Conservation (phyloP, 2,113 vertebrate genomes). For the Leucopternis melanops region DNA sequence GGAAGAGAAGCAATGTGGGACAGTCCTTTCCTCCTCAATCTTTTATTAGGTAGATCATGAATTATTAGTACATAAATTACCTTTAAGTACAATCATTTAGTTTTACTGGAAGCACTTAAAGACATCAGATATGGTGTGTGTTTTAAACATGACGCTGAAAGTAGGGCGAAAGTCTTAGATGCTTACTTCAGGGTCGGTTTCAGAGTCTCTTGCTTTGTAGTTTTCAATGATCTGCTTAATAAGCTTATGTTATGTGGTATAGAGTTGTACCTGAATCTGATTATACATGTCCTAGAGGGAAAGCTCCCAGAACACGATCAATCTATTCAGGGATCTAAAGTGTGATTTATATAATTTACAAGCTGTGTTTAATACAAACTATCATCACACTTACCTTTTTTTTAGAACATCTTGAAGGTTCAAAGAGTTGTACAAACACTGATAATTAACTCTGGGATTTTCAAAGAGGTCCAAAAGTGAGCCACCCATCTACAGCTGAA, state of each 20-base stretch:
- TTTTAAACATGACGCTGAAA: neutral
- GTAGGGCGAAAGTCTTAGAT: neutral
- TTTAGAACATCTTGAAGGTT: neutral
- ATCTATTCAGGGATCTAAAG: neutral
- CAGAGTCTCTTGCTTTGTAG: neutral
- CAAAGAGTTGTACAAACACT: slow-evolving; percentile 6
- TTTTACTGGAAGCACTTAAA: neutral
- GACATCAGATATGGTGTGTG: neutral
- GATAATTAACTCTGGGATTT: slow-evolving; percentile 36
- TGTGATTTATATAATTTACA: slow-evolving; percentile 26
- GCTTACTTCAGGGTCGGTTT: neutral
- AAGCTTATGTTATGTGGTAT: neutral
- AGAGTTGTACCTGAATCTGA: neutral
- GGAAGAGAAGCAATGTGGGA: neutral
- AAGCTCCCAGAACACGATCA: neutral
- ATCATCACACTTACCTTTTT: neutral
- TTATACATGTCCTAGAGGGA: neutral
- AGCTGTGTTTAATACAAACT: slow-evolving; percentile 1
- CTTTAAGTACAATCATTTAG: neutral
- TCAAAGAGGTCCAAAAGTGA: slow-evolving; percentile 3
- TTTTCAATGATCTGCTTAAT: neutral
- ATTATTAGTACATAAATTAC: neutral
- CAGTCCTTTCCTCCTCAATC: neutral
- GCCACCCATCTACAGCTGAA: neutral
- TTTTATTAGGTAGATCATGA: neutral